Evolutionary conservation across 2,888 invertebrate genomes (phyloP).

Genomic region (Xanthorhoe designata): DNA sequence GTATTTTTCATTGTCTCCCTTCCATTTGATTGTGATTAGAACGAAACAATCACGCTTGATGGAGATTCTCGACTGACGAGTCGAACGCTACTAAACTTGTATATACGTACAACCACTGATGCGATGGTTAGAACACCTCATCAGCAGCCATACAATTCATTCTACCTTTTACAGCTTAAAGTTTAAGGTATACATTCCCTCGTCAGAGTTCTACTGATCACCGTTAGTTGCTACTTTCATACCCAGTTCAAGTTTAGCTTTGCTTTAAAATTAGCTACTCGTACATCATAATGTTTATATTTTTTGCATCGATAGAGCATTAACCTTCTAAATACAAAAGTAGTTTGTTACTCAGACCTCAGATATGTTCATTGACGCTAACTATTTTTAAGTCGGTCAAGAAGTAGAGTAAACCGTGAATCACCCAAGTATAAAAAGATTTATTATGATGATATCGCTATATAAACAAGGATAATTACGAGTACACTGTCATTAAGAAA

Average conservation of each 20-base stretch:
- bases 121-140: slow-evolving; percentile 39
- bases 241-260: slow-evolving; percentile 38
- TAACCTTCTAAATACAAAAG: slow-evolving; percentile 39
- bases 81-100: slow-evolving; percentile 42
- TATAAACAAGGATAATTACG: too few species aligned
- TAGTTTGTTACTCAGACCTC: slow-evolving; percentile 3
- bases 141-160: slow-evolving; percentile 19
- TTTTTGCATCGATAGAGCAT: slow-evolving; percentile 34
- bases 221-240: slow-evolving; percentile 45
- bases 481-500: too few species aligned
- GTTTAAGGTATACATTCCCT: slow-evolving; percentile 31
- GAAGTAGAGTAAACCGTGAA: background rate
- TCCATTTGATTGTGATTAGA: slow-evolving; percentile 28
- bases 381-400: background rate
- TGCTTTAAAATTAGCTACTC: slow-evolving; percentile 30
- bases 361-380: background rate
- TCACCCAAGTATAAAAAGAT: background rate
- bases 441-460: background rate
- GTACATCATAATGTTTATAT: slow-evolving; percentile 40
- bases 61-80: slow-evolving; percentile 45
- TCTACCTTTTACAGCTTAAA: slow-evolving; percentile 19
- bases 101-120: slow-evolving; percentile 42
- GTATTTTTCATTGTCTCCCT: slow-evolving; percentile 43
- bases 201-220: slow-evolving; percentile 15
- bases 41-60: slow-evolving; percentile 34